Percentiles rank a stretch among this genome's conserved stretches.
These are phyloP conservation scores for Odocoileus virginianus DNA, from an alignment of 2,113 vertebrate species.

Conservation along the genomic window DNA sequence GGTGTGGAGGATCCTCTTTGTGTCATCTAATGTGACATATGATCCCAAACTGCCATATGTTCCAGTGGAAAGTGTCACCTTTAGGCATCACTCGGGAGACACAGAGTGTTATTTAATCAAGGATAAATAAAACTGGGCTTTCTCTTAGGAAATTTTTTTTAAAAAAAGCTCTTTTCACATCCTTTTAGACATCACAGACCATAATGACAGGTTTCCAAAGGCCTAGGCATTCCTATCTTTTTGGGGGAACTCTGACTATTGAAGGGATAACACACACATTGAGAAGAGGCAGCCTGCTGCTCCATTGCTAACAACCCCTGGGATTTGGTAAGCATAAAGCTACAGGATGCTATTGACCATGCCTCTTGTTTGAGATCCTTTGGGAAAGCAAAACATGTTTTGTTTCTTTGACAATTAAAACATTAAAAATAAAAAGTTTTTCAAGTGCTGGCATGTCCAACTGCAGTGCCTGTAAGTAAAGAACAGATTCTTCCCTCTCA, in stretches of 20 bases:
- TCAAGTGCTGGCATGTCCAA: neutral
- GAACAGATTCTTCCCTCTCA: neutral
- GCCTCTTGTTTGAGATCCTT: neutral
- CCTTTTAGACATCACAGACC: neutral
- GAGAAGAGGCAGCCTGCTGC: neutral
- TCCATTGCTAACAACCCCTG: neutral
- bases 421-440: neutral
- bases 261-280: neutral
- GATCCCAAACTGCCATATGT: neutral
- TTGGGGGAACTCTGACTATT: neutral
- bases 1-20: neutral
- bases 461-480: neutral
- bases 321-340: neutral
- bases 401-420: conserved; percentile 16
- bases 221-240: neutral
- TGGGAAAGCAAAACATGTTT: neutral
- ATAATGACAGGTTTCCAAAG: neutral
- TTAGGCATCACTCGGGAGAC: neutral
- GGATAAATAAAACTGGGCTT: accelerated
- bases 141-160: neutral
- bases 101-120: neutral
- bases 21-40: neutral
- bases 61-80: neutral
- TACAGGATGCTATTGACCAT: neutral
- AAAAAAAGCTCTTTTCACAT: neutral